Percentiles rank a stretch among this genome's conserved stretches.
Conservation (phyloP, 2,797 vertebrate genomes). For the Limnodromus scolopaceus region DNA sequence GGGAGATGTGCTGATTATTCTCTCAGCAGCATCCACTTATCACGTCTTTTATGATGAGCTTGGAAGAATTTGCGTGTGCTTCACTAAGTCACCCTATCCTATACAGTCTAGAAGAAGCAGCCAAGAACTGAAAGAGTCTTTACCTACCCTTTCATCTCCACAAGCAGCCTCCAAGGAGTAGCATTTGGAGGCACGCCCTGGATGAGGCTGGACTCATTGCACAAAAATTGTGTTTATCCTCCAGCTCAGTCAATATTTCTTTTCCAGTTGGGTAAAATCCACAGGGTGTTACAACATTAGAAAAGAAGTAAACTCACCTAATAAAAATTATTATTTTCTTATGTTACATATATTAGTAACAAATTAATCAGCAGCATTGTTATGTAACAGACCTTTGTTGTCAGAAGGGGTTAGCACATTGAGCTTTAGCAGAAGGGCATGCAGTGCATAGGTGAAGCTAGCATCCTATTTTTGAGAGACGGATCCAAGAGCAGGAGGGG, state of each 20-base stretch:
- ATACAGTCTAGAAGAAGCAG: not conserved
- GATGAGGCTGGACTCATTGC: not conserved
- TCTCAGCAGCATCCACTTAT: not conserved
- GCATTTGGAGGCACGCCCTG: not conserved
- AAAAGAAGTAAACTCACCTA: not conserved
- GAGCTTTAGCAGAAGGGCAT: not conserved
- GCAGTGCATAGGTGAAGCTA: not conserved
- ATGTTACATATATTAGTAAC: not conserved
- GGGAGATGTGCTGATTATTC: not conserved
- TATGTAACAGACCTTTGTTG: not conserved
- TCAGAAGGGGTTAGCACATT: not conserved
- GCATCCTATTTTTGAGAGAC: not conserved
- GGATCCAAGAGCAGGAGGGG: not conserved
- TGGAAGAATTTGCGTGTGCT: not conserved
- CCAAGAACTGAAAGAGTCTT: not conserved
- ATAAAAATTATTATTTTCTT: not conserved
- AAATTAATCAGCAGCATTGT: not conserved
- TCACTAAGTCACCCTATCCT: not conserved
- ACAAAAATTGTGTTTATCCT: not conserved
- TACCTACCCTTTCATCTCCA: not conserved
- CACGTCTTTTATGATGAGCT: not conserved
- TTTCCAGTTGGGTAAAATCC: not conserved
- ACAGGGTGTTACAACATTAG: not conserved
- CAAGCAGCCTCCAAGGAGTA: not conserved
- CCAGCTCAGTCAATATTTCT: not conserved